A percentile compares a stretch with the other conserved stretches of the same genome.
Conservation (phyloP, 2,797 vertebrate species). For the Coracias cyanogaster region DNA sequence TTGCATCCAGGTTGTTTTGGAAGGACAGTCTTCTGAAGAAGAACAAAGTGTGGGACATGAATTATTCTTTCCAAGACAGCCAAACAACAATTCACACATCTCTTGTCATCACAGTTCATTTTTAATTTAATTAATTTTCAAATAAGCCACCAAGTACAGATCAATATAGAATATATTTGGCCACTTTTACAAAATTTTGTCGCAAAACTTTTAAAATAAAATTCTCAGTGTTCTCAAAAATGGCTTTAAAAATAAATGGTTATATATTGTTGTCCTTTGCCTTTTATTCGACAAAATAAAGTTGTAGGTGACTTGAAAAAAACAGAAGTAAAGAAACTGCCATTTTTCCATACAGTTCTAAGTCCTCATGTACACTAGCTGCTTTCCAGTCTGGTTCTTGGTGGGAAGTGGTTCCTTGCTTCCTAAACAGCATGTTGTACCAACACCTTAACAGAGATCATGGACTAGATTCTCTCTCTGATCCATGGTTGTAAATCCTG, state of each 20-base stretch:
- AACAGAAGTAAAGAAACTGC: not conserved
- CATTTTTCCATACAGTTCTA: not conserved
- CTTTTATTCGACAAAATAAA: not conserved
- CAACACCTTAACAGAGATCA: not conserved
- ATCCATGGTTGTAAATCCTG: not conserved
- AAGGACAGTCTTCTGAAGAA: not conserved
- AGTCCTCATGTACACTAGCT: fast-evolving
- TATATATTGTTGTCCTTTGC: not conserved
- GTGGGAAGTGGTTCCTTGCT: not conserved
- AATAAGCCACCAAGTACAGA: not conserved
- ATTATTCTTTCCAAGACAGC: not conserved
- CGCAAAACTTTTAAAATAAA: not conserved
- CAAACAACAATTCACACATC: not conserved
- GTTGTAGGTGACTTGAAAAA: not conserved
- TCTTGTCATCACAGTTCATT: not conserved
- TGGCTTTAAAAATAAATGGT: not conserved
- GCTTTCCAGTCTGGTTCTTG: not conserved
- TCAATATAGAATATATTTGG: not conserved
- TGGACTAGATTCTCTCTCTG: not conserved
- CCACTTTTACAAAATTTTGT: not conserved
- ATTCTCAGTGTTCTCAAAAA: not conserved
- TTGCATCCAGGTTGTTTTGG: not conserved
- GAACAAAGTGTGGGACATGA: not conserved
- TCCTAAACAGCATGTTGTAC: not conserved
- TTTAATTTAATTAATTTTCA: not conserved